Percentiles rank a stretch among this genome's conserved stretches.
phyloP scores from a whole-genome alignment of 2,888 invertebrate species.

The Acleris sparsana region DNA sequence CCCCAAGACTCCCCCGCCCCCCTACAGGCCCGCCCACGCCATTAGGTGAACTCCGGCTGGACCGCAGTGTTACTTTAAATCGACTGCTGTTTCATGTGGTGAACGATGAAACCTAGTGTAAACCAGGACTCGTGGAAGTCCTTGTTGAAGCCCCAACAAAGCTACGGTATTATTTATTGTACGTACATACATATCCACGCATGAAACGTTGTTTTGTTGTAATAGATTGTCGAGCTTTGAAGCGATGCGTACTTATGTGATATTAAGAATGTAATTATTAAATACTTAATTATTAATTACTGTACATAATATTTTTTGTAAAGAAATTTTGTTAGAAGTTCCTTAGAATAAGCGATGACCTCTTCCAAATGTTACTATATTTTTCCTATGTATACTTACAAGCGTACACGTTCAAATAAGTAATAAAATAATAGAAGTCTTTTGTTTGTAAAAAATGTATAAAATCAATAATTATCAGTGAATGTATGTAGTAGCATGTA shows the following conservation, averaged over 20 bases:
- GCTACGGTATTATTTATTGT: constrained; percentile 71
- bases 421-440: constrained; percentile 13
- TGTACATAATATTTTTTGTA: constrained; percentile 73
- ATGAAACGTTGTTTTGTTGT: constrained; percentile 65
- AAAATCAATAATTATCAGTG: constrained; percentile 21
- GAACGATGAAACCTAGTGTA: constrained; percentile 66
- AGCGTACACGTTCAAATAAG: neutral
- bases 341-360: constrained; percentile 33
- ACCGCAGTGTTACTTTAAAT: constrained; percentile 67
- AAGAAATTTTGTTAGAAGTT: constrained; percentile 48
- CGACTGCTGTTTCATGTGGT: constrained; percentile 81
- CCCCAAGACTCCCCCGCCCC: constrained; percentile 80
- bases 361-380: constrained; percentile 37
- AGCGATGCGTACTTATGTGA: constrained; percentile 80
- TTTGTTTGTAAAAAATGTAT: constrained; percentile 16
- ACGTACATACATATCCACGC: constrained; percentile 64
- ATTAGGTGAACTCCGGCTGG: constrained; percentile 74
- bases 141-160: constrained; percentile 48
- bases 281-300: constrained; percentile 66
- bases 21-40: constrained; percentile 76
- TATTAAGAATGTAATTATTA: constrained; percentile 71
- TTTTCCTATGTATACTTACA: constrained; percentile 26
- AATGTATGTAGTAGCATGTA: constrained; percentile 17
- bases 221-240: constrained; percentile 61
- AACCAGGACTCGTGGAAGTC: constrained; percentile 34